A percentile compares a stretch with the other conserved stretches of the same genome.
phyloP scores from a whole-genome alignment of 2,113 vertebrate species.

The Turnix velox region DNA sequence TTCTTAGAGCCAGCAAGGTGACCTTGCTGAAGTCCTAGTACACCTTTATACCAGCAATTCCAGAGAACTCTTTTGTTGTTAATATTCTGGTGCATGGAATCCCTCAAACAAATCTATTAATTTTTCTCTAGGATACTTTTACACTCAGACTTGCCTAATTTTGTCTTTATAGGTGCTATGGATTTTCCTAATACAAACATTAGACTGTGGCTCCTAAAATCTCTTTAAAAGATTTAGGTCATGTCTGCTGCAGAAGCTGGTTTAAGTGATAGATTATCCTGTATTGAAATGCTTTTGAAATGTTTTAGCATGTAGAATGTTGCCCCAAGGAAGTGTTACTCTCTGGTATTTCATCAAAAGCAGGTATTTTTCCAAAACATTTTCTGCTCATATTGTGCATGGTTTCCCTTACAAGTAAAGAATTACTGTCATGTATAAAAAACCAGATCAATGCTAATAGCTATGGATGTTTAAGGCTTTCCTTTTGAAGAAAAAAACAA shows the following conservation, averaged over 20 bases:
- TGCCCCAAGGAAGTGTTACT: not conserved
- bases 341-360: not conserved
- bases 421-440: not conserved
- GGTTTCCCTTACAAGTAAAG: not conserved
- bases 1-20: not conserved
- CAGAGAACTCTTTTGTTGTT: not conserved
- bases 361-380: not conserved
- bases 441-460: not conserved
- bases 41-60: not conserved
- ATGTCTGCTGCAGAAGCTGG: not conserved
- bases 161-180: not conserved
- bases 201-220: not conserved
- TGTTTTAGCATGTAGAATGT: not conserved
- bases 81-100: not conserved
- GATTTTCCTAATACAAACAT: not conserved
- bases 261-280: not conserved
- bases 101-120: not conserved
- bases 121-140: not conserved
- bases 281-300: not conserved
- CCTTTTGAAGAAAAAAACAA: not conserved
- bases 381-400: not conserved
- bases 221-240: not conserved
- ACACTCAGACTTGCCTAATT: not conserved
- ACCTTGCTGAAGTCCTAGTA: not conserved
- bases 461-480: not conserved